phyloP scores from a whole-genome alignment of 2,797 vertebrate genomes.

The Emys orbicularis region DNA sequence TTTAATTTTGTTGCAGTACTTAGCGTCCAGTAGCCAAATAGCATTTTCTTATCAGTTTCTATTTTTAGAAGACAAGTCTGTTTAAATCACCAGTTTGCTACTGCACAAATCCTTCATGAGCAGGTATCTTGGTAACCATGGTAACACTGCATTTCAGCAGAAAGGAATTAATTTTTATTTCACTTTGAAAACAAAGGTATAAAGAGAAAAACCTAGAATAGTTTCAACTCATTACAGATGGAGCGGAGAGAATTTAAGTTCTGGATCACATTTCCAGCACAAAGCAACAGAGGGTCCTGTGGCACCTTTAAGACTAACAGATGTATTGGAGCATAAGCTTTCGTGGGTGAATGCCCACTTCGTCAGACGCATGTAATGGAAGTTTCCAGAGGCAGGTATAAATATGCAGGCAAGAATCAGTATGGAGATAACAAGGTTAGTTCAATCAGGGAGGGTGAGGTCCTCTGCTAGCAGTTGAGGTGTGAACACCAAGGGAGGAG shows the following conservation, averaged over 20 bases:
- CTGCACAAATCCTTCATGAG: slow-evolving; percentile 19
- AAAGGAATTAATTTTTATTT: background rate
- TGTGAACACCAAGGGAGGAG: too few species aligned
- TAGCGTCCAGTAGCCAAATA: slow-evolving; percentile 1
- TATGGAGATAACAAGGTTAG: too few species aligned
- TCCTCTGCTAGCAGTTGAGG: too few species aligned
- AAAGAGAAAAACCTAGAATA: slow-evolving; percentile 43
- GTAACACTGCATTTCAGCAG: background rate
- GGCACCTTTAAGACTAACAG: too few species aligned
- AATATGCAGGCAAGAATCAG: too few species aligned
- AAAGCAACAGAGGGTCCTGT: too few species aligned
- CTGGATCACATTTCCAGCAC: slow-evolving; percentile 26
- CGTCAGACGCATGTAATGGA: too few species aligned
- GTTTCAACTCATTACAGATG: slow-evolving; percentile 27
- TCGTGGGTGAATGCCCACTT: too few species aligned
- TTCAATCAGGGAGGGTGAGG: too few species aligned
- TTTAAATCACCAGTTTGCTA: slow-evolving; percentile 13
- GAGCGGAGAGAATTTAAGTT: background rate
- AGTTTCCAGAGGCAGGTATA: too few species aligned
- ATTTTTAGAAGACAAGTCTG: slow-evolving; percentile 38
- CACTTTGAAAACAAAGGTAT: background rate
- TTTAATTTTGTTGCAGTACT: slow-evolving; percentile 40
- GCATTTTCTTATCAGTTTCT: background rate
- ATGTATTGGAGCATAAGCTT: too few species aligned
- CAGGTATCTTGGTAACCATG: slow-evolving; percentile 45